Base-by-base conservation (phyloP, 1,140 invertebrate species). In the Philopotamus ludificatus region DNA sequence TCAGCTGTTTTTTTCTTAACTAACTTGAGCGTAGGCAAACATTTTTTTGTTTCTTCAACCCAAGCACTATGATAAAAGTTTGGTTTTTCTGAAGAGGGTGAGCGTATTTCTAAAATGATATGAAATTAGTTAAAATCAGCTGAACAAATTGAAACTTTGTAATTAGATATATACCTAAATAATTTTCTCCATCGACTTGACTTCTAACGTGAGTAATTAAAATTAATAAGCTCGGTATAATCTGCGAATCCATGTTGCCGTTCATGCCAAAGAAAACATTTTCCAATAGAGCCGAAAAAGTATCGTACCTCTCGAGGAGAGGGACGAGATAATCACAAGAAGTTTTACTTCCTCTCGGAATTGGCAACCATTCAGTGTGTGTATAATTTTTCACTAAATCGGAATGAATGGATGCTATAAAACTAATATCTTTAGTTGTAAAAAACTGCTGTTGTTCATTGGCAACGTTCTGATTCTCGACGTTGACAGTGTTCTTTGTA, bases 51-150 rank as follows among this genome's bases (percentile, higher is more conserved):
- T 79, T 97, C 90, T 0, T 84, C 76, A 0, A 94, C 82, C 77
- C 95, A 92, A 0, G 89, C 76, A 69, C 95, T 92, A 68, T 85
- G 86, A 74, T 99, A 99, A 73, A 97, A 93, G 77, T 98, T 89
- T 67, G 85, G 82, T 63, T 78, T n/a, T n/a, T n/a, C n/a, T n/a
- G n/a, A n/a, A n/a, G n/a, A n/a, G n/a, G n/a, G n/a, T n/a, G n/a
- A n/a, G n/a, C n/a, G n/a, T n/a, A n/a, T n/a, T n/a, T n/a, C n/a
- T n/a, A 39, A 39, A 39, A 39, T 50, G 7, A 50, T 50, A 22
- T 4, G 20, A 9, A 50, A 15, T 20, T n/a, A n/a, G n/a, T n/a
- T n/a, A n/a, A n/a, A n/a, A n/a, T n/a, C n/a, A n/a, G n/a, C n/a
- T n/a, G n/a, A n/a, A 8, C 34, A n/a, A 8, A n/a, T 39, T 39